A percentile compares a stretch with the other conserved stretches of the same genome.
These are phyloP conservation scores for Drosophila quinaria DNA, from an alignment of 2,888 invertebrate genomes.

Conservation along the genomic window DNA sequence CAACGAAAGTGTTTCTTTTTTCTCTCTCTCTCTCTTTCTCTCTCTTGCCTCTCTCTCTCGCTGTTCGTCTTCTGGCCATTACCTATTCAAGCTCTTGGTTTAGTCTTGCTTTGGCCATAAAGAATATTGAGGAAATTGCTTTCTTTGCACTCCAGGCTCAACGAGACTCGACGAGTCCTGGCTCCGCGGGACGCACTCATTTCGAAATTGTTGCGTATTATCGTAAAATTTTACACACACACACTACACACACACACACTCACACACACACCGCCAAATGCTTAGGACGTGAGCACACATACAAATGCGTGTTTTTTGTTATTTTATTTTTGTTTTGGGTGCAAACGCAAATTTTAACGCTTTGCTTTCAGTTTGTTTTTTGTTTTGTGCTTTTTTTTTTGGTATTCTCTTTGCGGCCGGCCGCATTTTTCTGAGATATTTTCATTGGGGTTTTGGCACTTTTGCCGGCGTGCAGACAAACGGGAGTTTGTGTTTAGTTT, in stretches of 20 bases:
- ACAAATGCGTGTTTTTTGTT: constrained; percentile 46
- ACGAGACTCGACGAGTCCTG: constrained; percentile 29
- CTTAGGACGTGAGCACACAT: constrained; percentile 64
- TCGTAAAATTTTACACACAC: constrained; percentile 74
- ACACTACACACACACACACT: no score
- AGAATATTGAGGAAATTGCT: constrained; percentile 77
- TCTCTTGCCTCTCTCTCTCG: not conserved
- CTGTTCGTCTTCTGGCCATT: not conserved
- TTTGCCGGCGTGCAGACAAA: constrained; percentile 16
- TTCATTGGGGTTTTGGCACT: constrained; percentile 30
- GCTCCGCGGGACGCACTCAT: constrained; percentile 64
- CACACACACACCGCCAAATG: constrained; percentile 9
- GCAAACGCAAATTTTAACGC: constrained; percentile 36
- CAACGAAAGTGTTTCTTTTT: constrained; percentile 48
- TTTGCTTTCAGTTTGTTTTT: constrained; percentile 39
- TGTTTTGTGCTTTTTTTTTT: constrained; percentile 10
- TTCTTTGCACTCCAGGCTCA: constrained; percentile 71
- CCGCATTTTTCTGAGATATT: constrained; percentile 39
- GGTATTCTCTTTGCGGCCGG: constrained; percentile 26
- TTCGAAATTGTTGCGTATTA: constrained; percentile 78
- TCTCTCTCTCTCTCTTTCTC: not conserved
- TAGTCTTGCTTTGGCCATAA: constrained; percentile 50
- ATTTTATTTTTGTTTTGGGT: not conserved
- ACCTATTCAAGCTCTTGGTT: constrained; percentile 13
- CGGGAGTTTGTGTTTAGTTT: constrained; percentile 19